Conservation (phyloP, 2,888 invertebrate species). For the Heteropelma amictum region DNA sequence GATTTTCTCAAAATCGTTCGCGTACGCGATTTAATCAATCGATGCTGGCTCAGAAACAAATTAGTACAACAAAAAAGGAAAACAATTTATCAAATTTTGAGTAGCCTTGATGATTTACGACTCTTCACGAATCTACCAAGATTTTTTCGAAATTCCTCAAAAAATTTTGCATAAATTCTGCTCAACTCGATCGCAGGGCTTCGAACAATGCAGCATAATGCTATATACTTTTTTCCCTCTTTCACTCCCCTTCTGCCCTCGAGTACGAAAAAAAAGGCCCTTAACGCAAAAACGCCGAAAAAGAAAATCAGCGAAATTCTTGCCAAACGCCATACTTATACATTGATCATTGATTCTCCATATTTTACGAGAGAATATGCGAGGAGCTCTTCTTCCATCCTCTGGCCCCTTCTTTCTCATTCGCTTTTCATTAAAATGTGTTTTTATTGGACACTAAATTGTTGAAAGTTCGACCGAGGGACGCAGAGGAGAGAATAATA, state of each 20-base stretch:
- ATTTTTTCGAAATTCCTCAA: no score
- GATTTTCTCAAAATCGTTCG: no score
- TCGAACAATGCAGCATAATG: no score
- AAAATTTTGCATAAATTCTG: no score
- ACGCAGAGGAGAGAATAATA: neutral
- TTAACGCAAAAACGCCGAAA: neutral
- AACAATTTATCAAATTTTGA: no score
- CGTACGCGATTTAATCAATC: no score
- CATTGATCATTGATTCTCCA: neutral
- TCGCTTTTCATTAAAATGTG: conserved; percentile 43
- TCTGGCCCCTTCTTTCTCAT: neutral
- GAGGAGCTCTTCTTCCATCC: conserved; percentile 24
- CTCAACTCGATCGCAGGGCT: no score
- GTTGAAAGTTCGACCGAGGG: conserved; percentile 43
- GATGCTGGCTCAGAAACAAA: no score
- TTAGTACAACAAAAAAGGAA: no score
- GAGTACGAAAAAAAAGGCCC: neutral
- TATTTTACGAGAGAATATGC: neutral
- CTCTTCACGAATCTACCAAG: no score
- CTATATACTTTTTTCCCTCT: conserved; percentile 12
- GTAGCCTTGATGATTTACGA: no score
- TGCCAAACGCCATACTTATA: neutral
- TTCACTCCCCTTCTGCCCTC: neutral
- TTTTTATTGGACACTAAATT: conserved; percentile 65
- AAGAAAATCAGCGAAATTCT: neutral